Percentiles rank a stretch among this genome's conserved stretches.
phyloP scores from a whole-genome alignment of 1,140 invertebrate species.

The Proctacanthus coquilletti region DNA sequence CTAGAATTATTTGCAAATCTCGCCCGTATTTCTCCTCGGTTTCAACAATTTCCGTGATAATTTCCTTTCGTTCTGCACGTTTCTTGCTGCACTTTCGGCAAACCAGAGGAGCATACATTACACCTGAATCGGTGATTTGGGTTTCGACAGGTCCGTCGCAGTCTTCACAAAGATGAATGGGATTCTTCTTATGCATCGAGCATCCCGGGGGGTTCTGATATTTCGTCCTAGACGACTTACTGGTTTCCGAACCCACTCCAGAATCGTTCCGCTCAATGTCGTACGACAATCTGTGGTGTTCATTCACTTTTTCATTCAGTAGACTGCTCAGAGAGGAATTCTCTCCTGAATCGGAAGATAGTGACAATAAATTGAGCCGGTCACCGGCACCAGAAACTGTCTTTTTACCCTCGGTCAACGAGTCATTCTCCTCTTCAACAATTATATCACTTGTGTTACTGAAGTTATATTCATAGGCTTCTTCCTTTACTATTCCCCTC shows the following conservation, averaged over 20 bases:
- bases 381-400: constrained; percentile 38
- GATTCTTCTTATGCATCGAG: constrained; percentile 29
- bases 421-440: constrained; percentile 38
- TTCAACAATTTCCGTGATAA: constrained; percentile 89
- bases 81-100: constrained; percentile 80
- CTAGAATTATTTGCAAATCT: constrained; percentile 78
- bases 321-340: constrained; percentile 46
- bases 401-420: constrained; percentile 31
- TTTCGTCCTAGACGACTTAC: constrained; percentile 64
- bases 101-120: constrained; percentile 59
- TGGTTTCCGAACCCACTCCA: constrained; percentile 83
- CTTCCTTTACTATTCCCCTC: constrained; percentile 46
- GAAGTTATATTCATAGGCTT: constrained; percentile 41
- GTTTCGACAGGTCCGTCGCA: constrained; percentile 57
- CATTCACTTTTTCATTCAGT: constrained; percentile 32
- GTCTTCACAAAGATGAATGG: constrained; percentile 53
- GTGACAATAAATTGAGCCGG: constrained; percentile 37
- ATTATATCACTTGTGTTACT: constrained; percentile 36
- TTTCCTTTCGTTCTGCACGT: constrained; percentile 79
- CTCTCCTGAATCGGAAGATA: constrained; percentile 50
- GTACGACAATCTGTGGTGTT: no score
- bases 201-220: constrained; percentile 37
- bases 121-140: constrained; percentile 47
- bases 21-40: constrained; percentile 91
- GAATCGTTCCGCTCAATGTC: constrained; percentile 83